phyloP scores from a whole-genome alignment of 2,888 invertebrate species.

The Marronus borbonicus region DNA sequence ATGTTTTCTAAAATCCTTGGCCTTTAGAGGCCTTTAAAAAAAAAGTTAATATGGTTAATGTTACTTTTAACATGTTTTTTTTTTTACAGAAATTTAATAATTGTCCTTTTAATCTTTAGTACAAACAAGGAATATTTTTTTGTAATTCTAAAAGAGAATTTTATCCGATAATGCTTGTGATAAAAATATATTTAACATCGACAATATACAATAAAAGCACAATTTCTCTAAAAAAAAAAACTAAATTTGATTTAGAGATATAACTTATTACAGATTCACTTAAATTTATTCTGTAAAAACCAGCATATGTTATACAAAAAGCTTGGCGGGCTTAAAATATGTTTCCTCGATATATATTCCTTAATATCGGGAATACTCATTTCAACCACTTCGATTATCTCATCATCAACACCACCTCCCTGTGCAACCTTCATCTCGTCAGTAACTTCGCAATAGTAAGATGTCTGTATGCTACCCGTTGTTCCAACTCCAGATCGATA shows the following conservation, averaged over 20 bases:
- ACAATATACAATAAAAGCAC: neutral
- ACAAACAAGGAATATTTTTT: neutral
- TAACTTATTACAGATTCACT: slow-evolving; percentile 20
- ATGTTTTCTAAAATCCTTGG: too few relatives aligned
- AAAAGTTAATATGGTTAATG: too few relatives aligned
- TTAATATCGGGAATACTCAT: slow-evolving; percentile 82
- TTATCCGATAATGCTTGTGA: neutral
- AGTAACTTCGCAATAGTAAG: slow-evolving; percentile 93
- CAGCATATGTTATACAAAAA: slow-evolving; percentile 85
- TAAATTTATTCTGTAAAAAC: slow-evolving; percentile 78
- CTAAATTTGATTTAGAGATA: too few relatives aligned
- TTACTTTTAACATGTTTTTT: too few relatives aligned
- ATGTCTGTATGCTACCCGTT: slow-evolving; percentile 82
- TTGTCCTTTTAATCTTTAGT: too few relatives aligned
- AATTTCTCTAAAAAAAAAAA: neutral
- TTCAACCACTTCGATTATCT: slow-evolving; percentile 94
- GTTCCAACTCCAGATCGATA: slow-evolving; percentile 87
- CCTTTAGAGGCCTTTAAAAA: too few relatives aligned
- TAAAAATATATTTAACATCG: neutral
- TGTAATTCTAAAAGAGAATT: too few relatives aligned
- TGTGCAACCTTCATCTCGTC: slow-evolving; percentile 83
- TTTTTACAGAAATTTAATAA: too few relatives aligned
- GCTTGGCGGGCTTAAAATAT: slow-evolving; percentile 82
- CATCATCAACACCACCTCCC: slow-evolving; percentile 90
- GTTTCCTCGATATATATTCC: slow-evolving; percentile 72